phyloP scores from a whole-genome alignment of 2,888 invertebrate species.

The Chromoteleia sp. region DNA sequence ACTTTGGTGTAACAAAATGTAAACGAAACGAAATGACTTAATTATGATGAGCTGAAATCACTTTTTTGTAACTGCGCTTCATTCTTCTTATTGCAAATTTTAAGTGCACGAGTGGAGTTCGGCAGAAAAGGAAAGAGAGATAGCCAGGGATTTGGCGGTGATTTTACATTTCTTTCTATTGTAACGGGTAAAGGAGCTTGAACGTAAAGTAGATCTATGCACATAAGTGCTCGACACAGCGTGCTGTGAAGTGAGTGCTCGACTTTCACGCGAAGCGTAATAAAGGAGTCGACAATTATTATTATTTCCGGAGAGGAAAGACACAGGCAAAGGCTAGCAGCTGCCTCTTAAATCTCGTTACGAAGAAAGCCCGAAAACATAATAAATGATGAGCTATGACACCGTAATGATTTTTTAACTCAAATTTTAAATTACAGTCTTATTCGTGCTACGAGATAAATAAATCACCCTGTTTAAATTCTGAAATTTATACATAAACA shows the following conservation, averaged over 20 bases:
- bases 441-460: neutral
- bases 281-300: conserved; percentile 69
- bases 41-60: conserved; percentile 35
- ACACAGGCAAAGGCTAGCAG: conserved; percentile 51
- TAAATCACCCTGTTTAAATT: too few relatives aligned
- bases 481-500: too few relatives aligned
- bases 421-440: conserved; percentile 6
- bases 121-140: neutral
- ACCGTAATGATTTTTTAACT: conserved; percentile 13
- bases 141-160: conserved; percentile 21
- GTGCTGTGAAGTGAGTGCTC: conserved; percentile 58
- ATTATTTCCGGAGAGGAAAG: conserved; percentile 58
- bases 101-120: conserved; percentile 2
- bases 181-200: conserved; percentile 57
- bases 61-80: conserved; percentile 6
- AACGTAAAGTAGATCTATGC: conserved; percentile 59
- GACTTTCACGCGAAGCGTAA: conserved; percentile 65
- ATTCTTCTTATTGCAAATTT: conserved; percentile 21
- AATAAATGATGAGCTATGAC: conserved; percentile 51
- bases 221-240: conserved; percentile 62
- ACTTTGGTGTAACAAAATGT: conserved; percentile 17
- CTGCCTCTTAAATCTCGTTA: conserved; percentile 48
- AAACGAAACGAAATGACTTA: conserved; percentile 38
- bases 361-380: conserved; percentile 60
- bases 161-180: conserved; percentile 59